Conservation (phyloP, 2,113 vertebrate genomes). For the Ginglymostoma cirratum region DNA sequence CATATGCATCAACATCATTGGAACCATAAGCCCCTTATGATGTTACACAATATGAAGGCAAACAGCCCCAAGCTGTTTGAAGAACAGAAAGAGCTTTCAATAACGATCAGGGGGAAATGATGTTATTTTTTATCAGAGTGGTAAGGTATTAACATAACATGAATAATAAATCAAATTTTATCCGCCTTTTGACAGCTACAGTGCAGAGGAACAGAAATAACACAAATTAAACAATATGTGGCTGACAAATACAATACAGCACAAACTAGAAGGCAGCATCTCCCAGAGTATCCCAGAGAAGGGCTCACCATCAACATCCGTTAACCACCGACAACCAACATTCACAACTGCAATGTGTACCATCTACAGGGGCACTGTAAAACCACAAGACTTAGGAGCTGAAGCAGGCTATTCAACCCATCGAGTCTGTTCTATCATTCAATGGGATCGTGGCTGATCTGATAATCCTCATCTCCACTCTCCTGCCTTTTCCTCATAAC, state of each 20-base stretch:
- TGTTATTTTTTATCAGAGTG: neutral
- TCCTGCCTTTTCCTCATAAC: too few species aligned
- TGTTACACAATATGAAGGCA: neutral
- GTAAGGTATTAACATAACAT: neutral
- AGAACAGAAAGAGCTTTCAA: neutral
- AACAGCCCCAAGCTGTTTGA: neutral
- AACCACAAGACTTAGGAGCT: too few species aligned
- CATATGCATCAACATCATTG: too few species aligned
- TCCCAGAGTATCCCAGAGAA: neutral
- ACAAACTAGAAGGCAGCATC: neutral
- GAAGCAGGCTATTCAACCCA: too few species aligned
- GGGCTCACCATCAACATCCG: too few species aligned
- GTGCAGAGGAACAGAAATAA: neutral
- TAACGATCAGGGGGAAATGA: neutral
- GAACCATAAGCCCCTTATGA: neutral
- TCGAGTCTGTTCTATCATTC: too few species aligned
- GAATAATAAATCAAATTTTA: neutral
- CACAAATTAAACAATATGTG: neutral
- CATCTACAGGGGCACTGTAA: too few species aligned
- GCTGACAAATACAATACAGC: neutral
- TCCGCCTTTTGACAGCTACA: neutral
- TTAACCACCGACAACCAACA: too few species aligned
- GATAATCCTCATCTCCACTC: too few species aligned
- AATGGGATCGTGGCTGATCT: too few species aligned
- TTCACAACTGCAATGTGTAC: too few species aligned